Percentiles rank a stretch among this genome's conserved stretches.
phyloP scores from a whole-genome alignment of 64 coral and sea anemone species.

The Dendrophyllia cribrosa region DNA sequence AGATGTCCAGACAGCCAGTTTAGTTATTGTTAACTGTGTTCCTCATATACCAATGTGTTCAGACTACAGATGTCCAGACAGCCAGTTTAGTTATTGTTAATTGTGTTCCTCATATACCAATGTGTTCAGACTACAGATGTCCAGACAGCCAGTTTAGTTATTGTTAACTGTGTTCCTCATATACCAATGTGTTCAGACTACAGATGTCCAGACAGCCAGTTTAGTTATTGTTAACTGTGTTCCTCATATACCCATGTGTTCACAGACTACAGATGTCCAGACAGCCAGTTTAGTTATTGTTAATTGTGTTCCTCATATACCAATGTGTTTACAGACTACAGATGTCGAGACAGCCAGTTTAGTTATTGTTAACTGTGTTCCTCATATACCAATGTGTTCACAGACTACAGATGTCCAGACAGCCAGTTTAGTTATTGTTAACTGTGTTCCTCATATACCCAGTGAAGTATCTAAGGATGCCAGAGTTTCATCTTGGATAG shows the following conservation, averaged over 20 bases:
- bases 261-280: slow-evolving; percentile 93
- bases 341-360: slow-evolving; percentile 95
- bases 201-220: slow-evolving; percentile 95
- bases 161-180: slow-evolving; percentile 81
- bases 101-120: slow-evolving; percentile 73
- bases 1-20: slow-evolving; percentile 94
- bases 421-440: slow-evolving; percentile 87
- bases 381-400: slow-evolving; percentile 48
- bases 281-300: slow-evolving; percentile 90
- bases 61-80: slow-evolving; percentile 98
- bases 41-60: slow-evolving; percentile 66
- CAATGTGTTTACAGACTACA: slow-evolving; percentile 82
- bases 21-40: slow-evolving; percentile 85
- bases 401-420: slow-evolving; percentile 98
- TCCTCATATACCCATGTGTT: slow-evolving; percentile 63
- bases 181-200: slow-evolving; percentile 87
- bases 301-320: slow-evolving; percentile 79
- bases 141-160: slow-evolving; percentile 89
- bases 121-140: slow-evolving; percentile 93
- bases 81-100: slow-evolving; percentile 91
- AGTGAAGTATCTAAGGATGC: slow-evolving; percentile 72
- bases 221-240: slow-evolving; percentile 86
- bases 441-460: slow-evolving; percentile 76
- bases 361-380: slow-evolving; percentile 82
- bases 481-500: slow-evolving; percentile 89